These are phyloP conservation scores for Ophion ventricosus DNA, from an alignment of 2,888 invertebrate genomes.

Conservation along the genomic window DNA sequence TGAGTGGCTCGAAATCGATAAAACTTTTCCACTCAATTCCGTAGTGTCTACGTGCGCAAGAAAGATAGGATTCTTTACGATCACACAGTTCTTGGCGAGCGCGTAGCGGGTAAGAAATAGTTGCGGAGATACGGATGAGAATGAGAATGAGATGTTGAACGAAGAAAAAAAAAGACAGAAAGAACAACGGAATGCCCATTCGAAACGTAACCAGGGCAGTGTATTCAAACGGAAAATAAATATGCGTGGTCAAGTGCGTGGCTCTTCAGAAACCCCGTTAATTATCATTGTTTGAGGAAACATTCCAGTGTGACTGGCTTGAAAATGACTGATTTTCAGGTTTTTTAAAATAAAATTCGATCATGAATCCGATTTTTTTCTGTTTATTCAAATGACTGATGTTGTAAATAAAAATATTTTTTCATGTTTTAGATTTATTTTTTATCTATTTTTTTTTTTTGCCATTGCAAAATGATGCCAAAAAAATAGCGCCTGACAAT, in stretches of 20 bases:
- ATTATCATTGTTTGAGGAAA: background rate
- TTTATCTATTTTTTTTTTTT: no score
- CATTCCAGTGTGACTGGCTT: no score
- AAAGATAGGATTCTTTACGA: conserved; percentile 66
- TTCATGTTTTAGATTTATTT: no score
- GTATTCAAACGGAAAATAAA: conserved; percentile 15
- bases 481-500: no score
- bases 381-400: no score
- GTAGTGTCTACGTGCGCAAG: conserved; percentile 65
- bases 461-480: no score
- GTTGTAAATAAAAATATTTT: no score
- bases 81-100: conserved; percentile 30
- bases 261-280: background rate
- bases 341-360: no score
- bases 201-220: conserved; percentile 13
- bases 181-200: conserved; percentile 20
- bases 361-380: no score
- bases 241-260: background rate
- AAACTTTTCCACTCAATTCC: conserved; percentile 68
- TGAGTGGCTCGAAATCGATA: conserved; percentile 68
- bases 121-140: conserved; percentile 29
- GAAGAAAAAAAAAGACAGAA: conserved; percentile 18
- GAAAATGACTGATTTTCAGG: no score
- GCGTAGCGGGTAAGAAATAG: conserved; percentile 22
- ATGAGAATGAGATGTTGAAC: conserved; percentile 51